Evolutionary conservation across 2,113 vertebrate genomes (phyloP), one percentile per base, ranked within the genome.

Genomic region (Oryzias melastigma): DNA sequence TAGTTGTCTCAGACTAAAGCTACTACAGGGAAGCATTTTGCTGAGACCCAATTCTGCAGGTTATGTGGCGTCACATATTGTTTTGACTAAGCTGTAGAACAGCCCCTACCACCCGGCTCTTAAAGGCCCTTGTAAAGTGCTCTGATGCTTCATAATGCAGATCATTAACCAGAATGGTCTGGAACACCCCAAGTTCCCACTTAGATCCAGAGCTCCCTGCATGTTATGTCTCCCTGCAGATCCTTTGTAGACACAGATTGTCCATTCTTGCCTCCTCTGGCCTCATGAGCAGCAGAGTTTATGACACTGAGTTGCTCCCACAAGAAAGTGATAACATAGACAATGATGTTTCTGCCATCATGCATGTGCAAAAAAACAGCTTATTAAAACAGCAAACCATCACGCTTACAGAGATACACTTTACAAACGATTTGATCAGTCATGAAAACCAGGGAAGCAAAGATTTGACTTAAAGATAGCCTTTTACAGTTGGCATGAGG

Each of bases 91-190:
- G 56, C 62, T 14, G 17, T 60, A 67, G 72, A 71, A 45, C 56
- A 56, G 52, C 49, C 68, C 70, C 75, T 48, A 17, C 62, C 67
- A 14, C 68, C 68, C 10, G 49, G 63, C 88, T 89, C 81, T 69
- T 68, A 56, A 84, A 87, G 87, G 81, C 83, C 70, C 74, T 89
- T 81, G 29, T 85, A 88, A 89, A 90, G 84, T 85, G 83, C 85
- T 89, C 82, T 79, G 70, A 90, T 86, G 86, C 82, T 85, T 87
- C 85, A 88, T 90, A 90, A 89, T 90, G 82, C 77, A 80, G 86
- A 87, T 88, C 83, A 91, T 90, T 89, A 90, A 78, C 77, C 82
- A 83, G 73, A 89, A 88, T 87, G 80, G 87, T 65, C 71, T 25
- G 57, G 83, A 79, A 89, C 81, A 86, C 82, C 77, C 81, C 78